Evolutionary conservation across 2,797 vertebrate genomes (phyloP), one percentile per base, ranked within the genome.

Genomic region (Smutsia gigantea): DNA sequence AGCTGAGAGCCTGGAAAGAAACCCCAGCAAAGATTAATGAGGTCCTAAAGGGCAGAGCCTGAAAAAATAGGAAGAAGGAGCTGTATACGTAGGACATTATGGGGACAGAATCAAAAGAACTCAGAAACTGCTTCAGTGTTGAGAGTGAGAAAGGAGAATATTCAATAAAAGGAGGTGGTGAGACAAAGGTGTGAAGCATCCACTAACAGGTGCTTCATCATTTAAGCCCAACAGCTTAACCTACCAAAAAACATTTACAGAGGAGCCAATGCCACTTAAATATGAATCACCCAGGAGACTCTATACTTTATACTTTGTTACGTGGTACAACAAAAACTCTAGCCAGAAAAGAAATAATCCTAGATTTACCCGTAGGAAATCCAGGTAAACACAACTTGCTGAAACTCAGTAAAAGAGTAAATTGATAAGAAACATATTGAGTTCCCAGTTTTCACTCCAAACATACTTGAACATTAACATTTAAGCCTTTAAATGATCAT

Each of bases 401-500:
- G 51, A 87, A 94, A 94, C 42, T 90, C 72, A 87, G 57, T 68
- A 25, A 94, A 86, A 75, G 18, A 92, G 37, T 68, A 78, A 74
- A 69, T 13, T 68, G 75, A 61, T 92, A 93, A 89, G 79, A 93
- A 90, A 88, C 49, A 57, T 94, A 71, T 88, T 46, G 82, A 21
- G 72, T 83, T 89, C 68, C 71, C 21, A 39, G 57, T 92, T 89
- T 94, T 96, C 34, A 69, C 81, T 90, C 75, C 75, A 97, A 71
- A 94, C 42, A 39, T 81, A 84, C 69, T 53, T 75, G 51, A 97
- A n/a, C 63, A 69, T 90, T 93, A 95, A 92, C 79, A 75, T 87
- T 95, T 87, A 97, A 95, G 78, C 64, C 19, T 84, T 46, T 69
- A 77, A 94, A 87, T 86, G 31, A 13, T 95, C 27, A 39, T 64